A percentile compares a stretch with the other conserved stretches of the same genome.
Conservation (phyloP, 2,113 vertebrate genomes). For the Verasper variegatus region DNA sequence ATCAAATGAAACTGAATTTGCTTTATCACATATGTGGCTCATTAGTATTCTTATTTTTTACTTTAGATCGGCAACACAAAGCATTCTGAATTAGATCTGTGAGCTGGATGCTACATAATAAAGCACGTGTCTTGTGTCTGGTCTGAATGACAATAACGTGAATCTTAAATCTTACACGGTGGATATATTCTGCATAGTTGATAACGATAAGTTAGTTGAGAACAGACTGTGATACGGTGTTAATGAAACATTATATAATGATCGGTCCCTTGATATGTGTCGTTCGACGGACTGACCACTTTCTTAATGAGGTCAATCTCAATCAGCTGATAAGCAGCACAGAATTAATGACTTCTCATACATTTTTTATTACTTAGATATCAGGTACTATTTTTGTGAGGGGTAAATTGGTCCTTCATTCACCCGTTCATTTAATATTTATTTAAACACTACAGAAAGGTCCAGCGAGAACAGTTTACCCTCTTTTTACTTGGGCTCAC, state of each 20-base stretch:
- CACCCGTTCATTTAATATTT: neutral
- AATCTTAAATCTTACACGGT: neutral
- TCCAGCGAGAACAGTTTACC: neutral
- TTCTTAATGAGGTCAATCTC: constrained; percentile 16
- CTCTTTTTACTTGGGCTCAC: neutral
- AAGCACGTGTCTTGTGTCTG: too few relatives aligned
- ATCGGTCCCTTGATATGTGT: constrained; percentile 2
- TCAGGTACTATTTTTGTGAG: constrained; percentile 7
- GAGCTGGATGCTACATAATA: too few relatives aligned
- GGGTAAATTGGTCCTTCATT: constrained; percentile 7
- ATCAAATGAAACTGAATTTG: too few relatives aligned
- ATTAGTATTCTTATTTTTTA: too few relatives aligned
- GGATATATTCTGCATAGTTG: neutral
- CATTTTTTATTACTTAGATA: constrained; percentile 3
- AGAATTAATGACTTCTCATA: constrained; percentile 11
- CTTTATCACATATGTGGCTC: too few relatives aligned
- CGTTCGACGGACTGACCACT: neutral
- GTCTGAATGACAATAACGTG: too few relatives aligned
- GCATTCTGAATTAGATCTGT: too few relatives aligned
- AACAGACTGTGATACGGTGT: neutral
- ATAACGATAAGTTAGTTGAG: neutral
- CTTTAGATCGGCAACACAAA: too few relatives aligned
- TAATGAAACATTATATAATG: constrained; percentile 19
- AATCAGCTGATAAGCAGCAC: constrained; percentile 10
- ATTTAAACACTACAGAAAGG: neutral